Evolutionary conservation across 2,888 invertebrate species (phyloP).

Genomic region (Halocaridina rubra): DNA sequence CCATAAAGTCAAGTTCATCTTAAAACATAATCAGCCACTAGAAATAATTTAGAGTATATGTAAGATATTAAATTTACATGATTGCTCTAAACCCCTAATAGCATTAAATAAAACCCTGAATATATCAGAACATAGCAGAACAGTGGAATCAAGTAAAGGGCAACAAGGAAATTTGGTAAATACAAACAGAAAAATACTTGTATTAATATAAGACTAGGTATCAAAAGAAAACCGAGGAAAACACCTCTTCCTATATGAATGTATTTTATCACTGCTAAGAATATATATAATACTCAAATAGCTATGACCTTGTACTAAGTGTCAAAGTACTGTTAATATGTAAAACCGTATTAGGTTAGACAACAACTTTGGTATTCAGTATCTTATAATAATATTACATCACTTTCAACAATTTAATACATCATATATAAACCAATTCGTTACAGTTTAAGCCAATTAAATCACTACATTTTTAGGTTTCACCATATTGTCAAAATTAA

Average conservation of each 20-base stretch:
- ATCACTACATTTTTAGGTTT: no score
- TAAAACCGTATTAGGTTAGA: background rate
- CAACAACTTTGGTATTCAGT: conserved; percentile 32
- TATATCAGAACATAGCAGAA: no score
- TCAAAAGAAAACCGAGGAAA: background rate
- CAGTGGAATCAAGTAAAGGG: background rate
- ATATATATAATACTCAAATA: background rate
- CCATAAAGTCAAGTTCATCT: conserved; percentile 50
- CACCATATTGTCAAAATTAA: no score
- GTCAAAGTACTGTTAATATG: no score
- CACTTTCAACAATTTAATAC: no score
- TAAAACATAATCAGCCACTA: conserved; percentile 43
- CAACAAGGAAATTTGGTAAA: conserved; percentile 22
- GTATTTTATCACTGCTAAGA: background rate
- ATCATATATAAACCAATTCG: no score
- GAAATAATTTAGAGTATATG: conserved; percentile 52
- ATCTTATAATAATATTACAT: background rate
- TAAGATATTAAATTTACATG: no score
- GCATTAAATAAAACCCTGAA: no score
- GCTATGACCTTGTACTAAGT: background rate
- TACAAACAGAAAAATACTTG: no score
- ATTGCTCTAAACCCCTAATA: no score
- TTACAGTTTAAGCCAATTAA: no score
- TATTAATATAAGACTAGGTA: background rate
- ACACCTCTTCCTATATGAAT: background rate